phyloP scores from a whole-genome alignment of 2,797 vertebrate genomes.

The Loriculus beryllinus region DNA sequence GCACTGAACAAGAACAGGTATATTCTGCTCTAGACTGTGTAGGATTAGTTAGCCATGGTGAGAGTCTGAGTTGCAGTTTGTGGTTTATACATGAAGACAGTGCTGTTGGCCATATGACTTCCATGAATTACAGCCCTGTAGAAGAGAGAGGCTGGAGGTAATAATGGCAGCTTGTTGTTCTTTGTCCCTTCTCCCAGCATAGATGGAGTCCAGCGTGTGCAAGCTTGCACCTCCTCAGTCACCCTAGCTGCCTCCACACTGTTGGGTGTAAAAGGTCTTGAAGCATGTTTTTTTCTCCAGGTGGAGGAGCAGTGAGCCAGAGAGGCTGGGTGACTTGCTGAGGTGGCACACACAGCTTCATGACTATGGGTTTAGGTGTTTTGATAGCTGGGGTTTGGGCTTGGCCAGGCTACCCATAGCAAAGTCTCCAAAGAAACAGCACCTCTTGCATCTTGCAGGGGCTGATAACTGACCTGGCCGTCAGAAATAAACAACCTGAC shows the following conservation, averaged over 20 bases:
- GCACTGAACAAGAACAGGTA: neutral
- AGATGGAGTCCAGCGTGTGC: neutral
- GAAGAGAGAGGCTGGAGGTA: neutral
- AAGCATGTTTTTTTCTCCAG: neutral
- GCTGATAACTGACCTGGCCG: neutral
- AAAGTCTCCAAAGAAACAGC: neutral
- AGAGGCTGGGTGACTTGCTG: neutral
- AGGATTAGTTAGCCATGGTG: neutral
- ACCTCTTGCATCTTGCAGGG: neutral
- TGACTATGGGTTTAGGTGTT: neutral
- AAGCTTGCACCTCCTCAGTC: neutral
- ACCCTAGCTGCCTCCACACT: neutral
- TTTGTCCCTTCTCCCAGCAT: neutral
- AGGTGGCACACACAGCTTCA: neutral
- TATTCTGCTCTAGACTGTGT: neutral
- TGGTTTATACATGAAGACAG: neutral
- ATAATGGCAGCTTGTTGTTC: neutral
- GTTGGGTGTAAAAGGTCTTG: neutral
- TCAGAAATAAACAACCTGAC: neutral
- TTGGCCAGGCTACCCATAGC: neutral
- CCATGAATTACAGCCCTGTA: neutral
- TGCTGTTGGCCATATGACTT: neutral
- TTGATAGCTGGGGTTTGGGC: neutral
- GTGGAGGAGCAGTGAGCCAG: accelerated
- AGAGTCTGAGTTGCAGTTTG: neutral